Evolutionary conservation across 2,113 vertebrate genomes (phyloP), one percentile per base, ranked within the genome.

Genomic region (Hippoglossus stenolepis): DNA sequence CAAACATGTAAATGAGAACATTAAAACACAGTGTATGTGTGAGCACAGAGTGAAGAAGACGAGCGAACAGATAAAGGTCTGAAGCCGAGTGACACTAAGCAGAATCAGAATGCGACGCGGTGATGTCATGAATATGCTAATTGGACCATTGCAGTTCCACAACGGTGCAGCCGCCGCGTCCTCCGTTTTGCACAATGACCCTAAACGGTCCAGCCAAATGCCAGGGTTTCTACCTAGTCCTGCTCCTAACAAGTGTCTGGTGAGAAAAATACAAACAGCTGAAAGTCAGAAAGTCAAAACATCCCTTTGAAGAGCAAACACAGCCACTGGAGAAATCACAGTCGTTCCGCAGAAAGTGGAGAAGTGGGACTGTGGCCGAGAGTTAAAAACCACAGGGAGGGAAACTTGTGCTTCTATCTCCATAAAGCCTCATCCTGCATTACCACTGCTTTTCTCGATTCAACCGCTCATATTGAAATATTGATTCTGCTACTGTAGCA

Each of bases 391-490:
- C 83, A 43, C 77, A 63, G 66, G 77, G 72, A 84, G 51, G 74
- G 63, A 83, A 81, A 85, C 69, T 24, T 2, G 65, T 45, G 57
- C 72, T 84, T 35, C 62, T 35, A 61, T 84, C 76, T 71, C 56
- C 60, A 59, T 53, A 28, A 69, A 80, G 66, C 71, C 40, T 56
- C 65, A 18, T 86, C 21, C 79, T 65, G 43, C 65, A 77, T 77
- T 62, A 84, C 85, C 78, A 21, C 75, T 40, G 80, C n/a, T 78
- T 67, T 80, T 64, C 78, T 85, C 72, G 56, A 60, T 86, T 82
- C 84, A 74, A 86, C 79, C 69, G 62, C 85, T 82, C 58, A 24
- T 80, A 89, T 73, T 84, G 86, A 86, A 85, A 72, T 87, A 87
- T 89, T 84, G 90, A 93, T 86, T 84, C 72, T 24, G 70, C 64